Conservation (phyloP, 2,797 vertebrate species). For the Caiman crocodilus region DNA sequence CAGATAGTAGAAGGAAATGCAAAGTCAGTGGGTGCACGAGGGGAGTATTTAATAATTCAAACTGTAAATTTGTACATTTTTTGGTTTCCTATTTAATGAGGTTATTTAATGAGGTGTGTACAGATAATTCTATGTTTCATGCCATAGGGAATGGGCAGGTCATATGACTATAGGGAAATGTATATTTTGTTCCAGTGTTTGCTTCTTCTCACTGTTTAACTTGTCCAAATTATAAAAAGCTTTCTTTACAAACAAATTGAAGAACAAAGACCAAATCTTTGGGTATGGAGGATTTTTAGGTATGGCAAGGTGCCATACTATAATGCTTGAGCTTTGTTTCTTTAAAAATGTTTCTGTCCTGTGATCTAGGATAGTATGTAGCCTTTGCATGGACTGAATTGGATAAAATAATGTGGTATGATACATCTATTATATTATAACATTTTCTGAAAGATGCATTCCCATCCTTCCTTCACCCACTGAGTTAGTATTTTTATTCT, state of each 20-base stretch:
- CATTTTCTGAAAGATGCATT: not conserved
- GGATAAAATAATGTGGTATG: not conserved
- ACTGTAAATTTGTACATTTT: conserved; percentile 89
- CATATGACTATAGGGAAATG: conserved; percentile 45
- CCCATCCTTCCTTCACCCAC: not conserved
- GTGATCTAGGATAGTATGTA: not conserved
- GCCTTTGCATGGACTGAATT: not conserved
- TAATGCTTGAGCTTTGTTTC: not conserved
- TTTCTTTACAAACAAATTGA: not conserved
- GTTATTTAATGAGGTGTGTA: conserved; percentile 86
- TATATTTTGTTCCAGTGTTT: conserved; percentile 67
- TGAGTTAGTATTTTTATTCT: not conserved
- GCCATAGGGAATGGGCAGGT: conserved; percentile 52
- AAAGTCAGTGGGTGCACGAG: not conserved
- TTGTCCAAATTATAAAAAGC: not conserved
- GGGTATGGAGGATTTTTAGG: not conserved
- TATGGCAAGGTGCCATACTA: too few species aligned
- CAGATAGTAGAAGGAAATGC: conserved; percentile 86
- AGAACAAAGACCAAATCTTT: conserved; percentile 20
- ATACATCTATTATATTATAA: not conserved
- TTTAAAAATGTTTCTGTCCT: not conserved
- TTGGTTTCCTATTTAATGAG: conserved; percentile 81
- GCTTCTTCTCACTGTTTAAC: conserved; percentile 20
- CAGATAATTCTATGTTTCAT: conserved; percentile 75
- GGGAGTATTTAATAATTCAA: conserved; percentile 78